These are phyloP conservation scores for Lamellibrachia columna DNA, from an alignment of 2,888 invertebrate genomes.

Conservation along the genomic window DNA sequence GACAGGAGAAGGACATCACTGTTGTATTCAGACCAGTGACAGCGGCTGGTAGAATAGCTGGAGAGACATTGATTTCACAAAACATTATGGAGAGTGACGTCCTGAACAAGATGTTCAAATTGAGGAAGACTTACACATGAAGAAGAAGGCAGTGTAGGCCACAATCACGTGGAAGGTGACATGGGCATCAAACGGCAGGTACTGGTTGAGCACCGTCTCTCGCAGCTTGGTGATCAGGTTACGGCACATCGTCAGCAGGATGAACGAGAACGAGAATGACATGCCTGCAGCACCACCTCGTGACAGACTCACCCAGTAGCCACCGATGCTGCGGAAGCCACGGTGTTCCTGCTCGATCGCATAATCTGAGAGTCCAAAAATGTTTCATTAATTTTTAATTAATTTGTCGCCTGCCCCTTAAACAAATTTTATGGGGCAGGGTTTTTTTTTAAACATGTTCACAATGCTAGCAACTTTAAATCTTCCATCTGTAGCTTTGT, in stretches of 20 bases:
- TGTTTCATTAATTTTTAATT: too few relatives aligned
- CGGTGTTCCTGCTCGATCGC: conserved; percentile 71
- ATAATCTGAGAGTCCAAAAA: conserved; percentile 28
- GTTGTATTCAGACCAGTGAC: too few relatives aligned
- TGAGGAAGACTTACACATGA: conserved; percentile 66
- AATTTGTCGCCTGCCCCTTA: too few relatives aligned
- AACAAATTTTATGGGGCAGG: too few relatives aligned
- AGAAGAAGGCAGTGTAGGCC: conserved; percentile 71
- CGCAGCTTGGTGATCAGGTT: conserved; percentile 71
- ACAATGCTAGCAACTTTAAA: neutral
- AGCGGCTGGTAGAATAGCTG: too few relatives aligned
- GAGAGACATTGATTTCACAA: too few relatives aligned
- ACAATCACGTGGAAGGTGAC: conserved; percentile 73
- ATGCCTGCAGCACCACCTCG: conserved; percentile 72
- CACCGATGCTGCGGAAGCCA: conserved; percentile 72
- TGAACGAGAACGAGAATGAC: conserved; percentile 73
- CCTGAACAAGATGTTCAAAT: neutral
- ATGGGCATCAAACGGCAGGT: conserved; percentile 73
- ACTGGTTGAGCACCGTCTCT: conserved; percentile 70
- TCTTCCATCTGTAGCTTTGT: too few relatives aligned
- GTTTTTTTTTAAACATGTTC: neutral
- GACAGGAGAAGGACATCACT: too few relatives aligned
- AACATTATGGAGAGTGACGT: too few relatives aligned
- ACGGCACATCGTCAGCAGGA: conserved; percentile 73
- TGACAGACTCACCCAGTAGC: conserved; percentile 72